Conservation (phyloP, 2,797 vertebrate genomes). For the Uromys caudimaculatus region DNA sequence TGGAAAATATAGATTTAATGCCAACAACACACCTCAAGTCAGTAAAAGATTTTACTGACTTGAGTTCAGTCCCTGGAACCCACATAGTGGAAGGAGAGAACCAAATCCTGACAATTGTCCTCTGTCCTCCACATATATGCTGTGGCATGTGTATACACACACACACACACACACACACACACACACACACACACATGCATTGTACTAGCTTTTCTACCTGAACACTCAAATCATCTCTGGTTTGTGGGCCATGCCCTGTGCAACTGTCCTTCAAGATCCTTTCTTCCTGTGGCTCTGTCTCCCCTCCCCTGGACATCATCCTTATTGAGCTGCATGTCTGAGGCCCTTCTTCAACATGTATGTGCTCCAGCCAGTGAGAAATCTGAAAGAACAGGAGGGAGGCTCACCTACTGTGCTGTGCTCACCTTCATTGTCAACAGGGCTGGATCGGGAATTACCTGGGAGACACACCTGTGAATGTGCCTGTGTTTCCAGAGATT, state of each 20-base stretch:
- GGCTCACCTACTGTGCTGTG: not conserved
- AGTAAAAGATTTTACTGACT: not conserved
- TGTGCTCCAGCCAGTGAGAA: not conserved
- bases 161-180: not conserved
- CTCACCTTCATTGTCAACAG: not conserved
- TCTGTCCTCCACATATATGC: not conserved
- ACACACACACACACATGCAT: not conserved
- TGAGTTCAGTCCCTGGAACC: not conserved
- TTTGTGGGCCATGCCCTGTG: not conserved
- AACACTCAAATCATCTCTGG: not conserved
- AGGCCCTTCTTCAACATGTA: not conserved
- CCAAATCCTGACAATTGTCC: not conserved
- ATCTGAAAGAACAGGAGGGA: not conserved
- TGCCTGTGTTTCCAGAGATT: not conserved
- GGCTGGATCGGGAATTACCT: not conserved
- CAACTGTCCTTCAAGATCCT: not conserved
- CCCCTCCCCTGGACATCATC: not conserved
- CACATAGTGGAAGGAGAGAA: not conserved
- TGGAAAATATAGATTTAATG: not conserved
- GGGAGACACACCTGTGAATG: not conserved
- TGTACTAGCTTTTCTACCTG: not conserved
- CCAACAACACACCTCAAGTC: not conserved
- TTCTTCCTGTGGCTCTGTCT: not conserved
- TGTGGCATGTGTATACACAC: not conserved
- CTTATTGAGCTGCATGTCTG: not conserved